Conservation (phyloP, 2,797 vertebrate genomes). For the Dermochelys coriacea region DNA sequence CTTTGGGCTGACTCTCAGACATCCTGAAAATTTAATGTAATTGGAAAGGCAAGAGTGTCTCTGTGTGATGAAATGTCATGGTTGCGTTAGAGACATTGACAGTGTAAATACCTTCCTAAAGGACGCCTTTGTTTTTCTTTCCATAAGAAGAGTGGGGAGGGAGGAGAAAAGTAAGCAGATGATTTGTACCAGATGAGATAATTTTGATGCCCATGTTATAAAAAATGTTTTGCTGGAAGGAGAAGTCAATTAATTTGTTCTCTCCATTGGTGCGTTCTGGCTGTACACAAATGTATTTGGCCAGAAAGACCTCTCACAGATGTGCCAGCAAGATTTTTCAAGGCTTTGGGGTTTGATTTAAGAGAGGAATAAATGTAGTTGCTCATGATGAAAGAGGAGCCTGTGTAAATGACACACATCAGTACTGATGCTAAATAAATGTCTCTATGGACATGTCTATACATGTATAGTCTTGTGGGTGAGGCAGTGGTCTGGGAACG, state of each 20-base stretch:
- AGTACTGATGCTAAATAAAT: neutral
- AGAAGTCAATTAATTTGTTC: neutral
- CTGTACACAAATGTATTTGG: neutral
- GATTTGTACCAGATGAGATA: neutral
- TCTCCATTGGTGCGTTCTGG: neutral
- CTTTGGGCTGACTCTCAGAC: conserved; percentile 43
- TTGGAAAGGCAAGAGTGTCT: conserved; percentile 9
- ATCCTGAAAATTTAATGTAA: conserved; percentile 34
- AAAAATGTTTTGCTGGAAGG: neutral
- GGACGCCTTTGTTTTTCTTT: neutral
- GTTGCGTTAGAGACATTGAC: neutral
- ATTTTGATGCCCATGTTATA: accelerated
- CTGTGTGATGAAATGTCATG: conserved; percentile 2
- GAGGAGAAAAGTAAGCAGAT: neutral
- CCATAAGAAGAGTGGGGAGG: neutral
- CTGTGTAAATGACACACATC: neutral
- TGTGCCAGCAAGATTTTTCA: neutral
- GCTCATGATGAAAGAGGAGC: neutral
- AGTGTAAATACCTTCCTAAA: neutral
- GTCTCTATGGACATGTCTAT: neutral
- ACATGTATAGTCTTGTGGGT: accelerated
- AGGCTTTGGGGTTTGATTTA: conserved; percentile 19
- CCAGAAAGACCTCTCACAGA: neutral
- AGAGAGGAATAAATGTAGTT: neutral
- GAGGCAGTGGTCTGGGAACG: neutral